These are phyloP conservation scores for Anolis carolinensis DNA, from an alignment of 2,113 vertebrate species.

Conservation along the genomic window DNA sequence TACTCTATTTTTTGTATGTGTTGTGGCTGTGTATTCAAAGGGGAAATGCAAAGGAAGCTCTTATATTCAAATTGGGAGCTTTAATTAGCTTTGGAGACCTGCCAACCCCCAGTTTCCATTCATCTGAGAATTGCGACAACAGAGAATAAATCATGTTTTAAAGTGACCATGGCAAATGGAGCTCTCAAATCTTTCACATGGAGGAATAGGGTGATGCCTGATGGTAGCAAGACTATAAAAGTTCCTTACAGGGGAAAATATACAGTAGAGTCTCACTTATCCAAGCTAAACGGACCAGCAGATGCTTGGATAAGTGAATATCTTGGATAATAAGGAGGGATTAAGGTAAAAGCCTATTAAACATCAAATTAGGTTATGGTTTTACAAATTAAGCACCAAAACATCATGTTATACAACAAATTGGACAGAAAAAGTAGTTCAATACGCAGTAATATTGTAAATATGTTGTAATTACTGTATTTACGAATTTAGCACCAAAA, in stretches of 20 bases:
- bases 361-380: too few species aligned
- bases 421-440: too few species aligned
- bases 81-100: conserved; percentile 66
- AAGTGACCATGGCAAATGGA: conserved; percentile 56
- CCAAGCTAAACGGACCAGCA: too few species aligned
- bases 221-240: background rate
- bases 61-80: conserved; percentile 61
- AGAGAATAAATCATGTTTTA: conserved; percentile 56
- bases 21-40: conserved; percentile 33
- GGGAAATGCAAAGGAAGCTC: conserved; percentile 62
- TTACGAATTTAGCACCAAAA: too few species aligned
- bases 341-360: too few species aligned
- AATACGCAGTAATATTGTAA: too few species aligned
- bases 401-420: too few species aligned
- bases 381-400: too few species aligned
- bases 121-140: conserved; percentile 56
- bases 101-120: conserved; percentile 54
- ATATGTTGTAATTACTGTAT: too few species aligned
- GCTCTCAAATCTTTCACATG: conserved; percentile 45
- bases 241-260: background rate
- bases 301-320: too few species aligned
- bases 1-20: conserved; percentile 50
- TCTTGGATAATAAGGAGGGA: too few species aligned
- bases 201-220: background rate
- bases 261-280: too few species aligned